Evolutionary conservation across 2,888 invertebrate genomes (phyloP), one percentile per base, ranked within the genome.

Genomic region (Imbricaverruca yamaguchii): DNA sequence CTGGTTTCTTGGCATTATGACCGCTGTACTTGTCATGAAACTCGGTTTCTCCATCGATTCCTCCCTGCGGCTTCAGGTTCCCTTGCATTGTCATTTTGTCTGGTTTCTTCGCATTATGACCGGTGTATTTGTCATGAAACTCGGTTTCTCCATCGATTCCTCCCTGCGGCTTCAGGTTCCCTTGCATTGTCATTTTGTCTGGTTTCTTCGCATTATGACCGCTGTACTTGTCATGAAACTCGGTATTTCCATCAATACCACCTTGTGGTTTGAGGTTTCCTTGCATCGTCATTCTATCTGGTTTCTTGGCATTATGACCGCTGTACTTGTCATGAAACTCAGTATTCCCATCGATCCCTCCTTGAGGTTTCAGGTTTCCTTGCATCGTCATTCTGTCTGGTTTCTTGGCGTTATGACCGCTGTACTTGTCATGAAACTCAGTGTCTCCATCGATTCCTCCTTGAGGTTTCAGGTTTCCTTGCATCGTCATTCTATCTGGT

Each of bases 11-110:
- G 3, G 74, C 15, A 13, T 39, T 13, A 10, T 74, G 74, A 7
- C 74, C 74, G 53, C 23, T n/a, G 53, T 74, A 74, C 74, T 53
- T 74, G 53, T 74, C 74, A 9, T 74, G 74, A 21, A 74, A 39
- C 53, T 74, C 74, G 0, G 74, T 39, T 1, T 74, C 53, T 2
- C 74, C 74, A 13, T 74, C 74, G 10, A 74, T 53, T 8, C 74
- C 74, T 21, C 74, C 74, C 18, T 74, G 74, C 0, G 74, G 53
- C 21, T 53, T 39, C 0, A 74, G 74, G 10, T 74, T 74, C 9
- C 53, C 53, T 53, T 74, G 53, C 74, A 74, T 74, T 4, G 74
- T 74, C 53, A 53, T 53, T 21, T 13, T 53, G 12, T 74, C 74
- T 11, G 74, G 74, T 13, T 74, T 74, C 18, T 39, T 39, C 1